A percentile compares a stretch with the other conserved stretches of the same genome.
These are phyloP conservation scores for Apogon hyalosoma DNA, from an alignment of 2,797 vertebrate genomes.

Conservation along the genomic window DNA sequence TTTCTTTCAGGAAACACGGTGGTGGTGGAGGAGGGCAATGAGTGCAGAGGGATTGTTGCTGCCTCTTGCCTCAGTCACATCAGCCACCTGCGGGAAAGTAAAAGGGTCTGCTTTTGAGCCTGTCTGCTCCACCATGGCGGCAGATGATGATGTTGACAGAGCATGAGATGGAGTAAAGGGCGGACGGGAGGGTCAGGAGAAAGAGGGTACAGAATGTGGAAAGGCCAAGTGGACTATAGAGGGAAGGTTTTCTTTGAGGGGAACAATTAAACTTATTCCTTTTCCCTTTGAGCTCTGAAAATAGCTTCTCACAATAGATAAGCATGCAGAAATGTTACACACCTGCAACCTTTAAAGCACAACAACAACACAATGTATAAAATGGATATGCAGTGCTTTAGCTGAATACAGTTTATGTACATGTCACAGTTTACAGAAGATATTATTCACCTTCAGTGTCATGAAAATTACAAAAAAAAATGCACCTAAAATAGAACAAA, in stretches of 20 bases:
- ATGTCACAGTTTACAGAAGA: too few species aligned
- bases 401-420: too few species aligned
- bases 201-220: constrained; percentile 54
- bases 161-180: constrained; percentile 69
- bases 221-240: constrained; percentile 56
- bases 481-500: too few species aligned
- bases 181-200: constrained; percentile 59
- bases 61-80: constrained; percentile 74
- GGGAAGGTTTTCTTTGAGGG: constrained; percentile 58
- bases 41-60: constrained; percentile 71
- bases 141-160: constrained; percentile 80
- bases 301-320: constrained; percentile 26
- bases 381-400: too few species aligned
- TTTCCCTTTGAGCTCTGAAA: constrained; percentile 25
- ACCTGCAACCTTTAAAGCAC: too few species aligned
- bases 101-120: constrained; percentile 69
- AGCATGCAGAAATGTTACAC: constrained; percentile 13
- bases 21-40: constrained; percentile 15
- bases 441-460: too few species aligned
- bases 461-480: too few species aligned
- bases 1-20: constrained; percentile 66
- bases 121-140: constrained; percentile 62
- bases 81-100: constrained; percentile 81
- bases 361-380: too few species aligned
- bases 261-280: constrained; percentile 64